Conservation (phyloP, 2,888 invertebrate species). For the Drosophila flavopinicola region DNA sequence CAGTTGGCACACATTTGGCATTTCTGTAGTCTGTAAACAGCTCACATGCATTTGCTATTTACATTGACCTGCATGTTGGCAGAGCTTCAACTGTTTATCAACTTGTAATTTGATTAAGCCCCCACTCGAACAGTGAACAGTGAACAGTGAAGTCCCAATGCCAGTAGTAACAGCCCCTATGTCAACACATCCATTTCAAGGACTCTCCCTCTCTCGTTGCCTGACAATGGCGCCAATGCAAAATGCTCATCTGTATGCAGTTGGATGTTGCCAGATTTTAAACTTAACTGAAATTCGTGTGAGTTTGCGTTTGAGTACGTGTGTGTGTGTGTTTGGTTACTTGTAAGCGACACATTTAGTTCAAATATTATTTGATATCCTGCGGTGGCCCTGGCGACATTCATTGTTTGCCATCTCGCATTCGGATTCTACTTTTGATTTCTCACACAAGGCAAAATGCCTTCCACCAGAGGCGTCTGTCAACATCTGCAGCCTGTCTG, state of each 20-base stretch:
- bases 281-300: slow-evolving; percentile 46
- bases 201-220: neutral
- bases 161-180: slow-evolving; percentile 4
- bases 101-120: slow-evolving; percentile 58
- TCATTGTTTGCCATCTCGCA: slow-evolving; percentile 74
- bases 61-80: slow-evolving; percentile 57
- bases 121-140: slow-evolving; percentile 3
- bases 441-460: slow-evolving; percentile 43
- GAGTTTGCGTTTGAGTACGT: neutral
- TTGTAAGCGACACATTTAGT: slow-evolving; percentile 47
- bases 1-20: slow-evolving; percentile 16
- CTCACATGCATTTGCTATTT: slow-evolving; percentile 59
- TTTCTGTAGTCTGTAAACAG: slow-evolving; percentile 37
- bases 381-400: slow-evolving; percentile 64
- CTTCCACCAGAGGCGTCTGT: slow-evolving; percentile 47
- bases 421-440: slow-evolving; percentile 67
- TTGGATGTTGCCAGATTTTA: slow-evolving; percentile 38
- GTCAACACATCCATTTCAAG: slow-evolving; percentile 31
- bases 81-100: slow-evolving; percentile 54
- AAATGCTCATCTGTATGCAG: slow-evolving; percentile 54
- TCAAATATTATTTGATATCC: slow-evolving; percentile 79
- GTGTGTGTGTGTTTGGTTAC: slow-evolving; percentile 2
- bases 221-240: slow-evolving; percentile 30
- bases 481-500: slow-evolving; percentile 56
- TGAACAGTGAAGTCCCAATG: slow-evolving; percentile 1